Evolutionary conservation across 2,888 invertebrate species (phyloP), one percentile per base, ranked within the genome.

Genomic region (Aplocera efformata): DNA sequence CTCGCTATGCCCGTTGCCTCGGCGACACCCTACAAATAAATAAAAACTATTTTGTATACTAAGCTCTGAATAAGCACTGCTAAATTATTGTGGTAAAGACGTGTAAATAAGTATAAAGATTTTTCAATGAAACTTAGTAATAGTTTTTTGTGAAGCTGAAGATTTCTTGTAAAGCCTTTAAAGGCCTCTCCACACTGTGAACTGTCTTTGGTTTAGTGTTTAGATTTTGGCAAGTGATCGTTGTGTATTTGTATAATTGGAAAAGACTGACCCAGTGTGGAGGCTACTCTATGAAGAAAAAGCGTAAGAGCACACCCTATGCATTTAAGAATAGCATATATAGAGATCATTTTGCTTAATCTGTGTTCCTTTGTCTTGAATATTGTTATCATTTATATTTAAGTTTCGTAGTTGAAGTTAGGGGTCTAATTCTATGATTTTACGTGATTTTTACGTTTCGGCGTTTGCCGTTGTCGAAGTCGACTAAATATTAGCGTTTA

Each of bases 191-290:
- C 41, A 11, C 53, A 48, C 39, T 48, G 39, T 37, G 30, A 42
- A 32, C 31, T 26, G 47, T 48, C 48, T 42, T 40, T 33, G 41
- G 51, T 43, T 44, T 47, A 35, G 53, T 47, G 42, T 30, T 51
- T 47, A 49, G 40, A 39, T 43, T 44, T 42, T 43, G 27, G 10
- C 30, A 38, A 11, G 28, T 34, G 11, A 22, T 7, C 6, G 30
- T 32, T 13, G 25, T 13, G 25, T 29, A 11, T 32, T 28, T 35
- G 35, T 47, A 25, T 42, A 38, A 41, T 37, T 44, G 39, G 43
- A 10, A 40, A 3, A 44, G 50, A 41, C 23, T 10, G 40, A 27
- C 25, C 32, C 42, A 46, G 52, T 54, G 54, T 38, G 32, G 45
- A 7, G 41, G 32, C 33, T 27, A 31, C 45, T 45, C 48, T 43